Base-by-base conservation (phyloP, 2,888 invertebrate species). In the Peribatodes rhomboidaria region DNA sequence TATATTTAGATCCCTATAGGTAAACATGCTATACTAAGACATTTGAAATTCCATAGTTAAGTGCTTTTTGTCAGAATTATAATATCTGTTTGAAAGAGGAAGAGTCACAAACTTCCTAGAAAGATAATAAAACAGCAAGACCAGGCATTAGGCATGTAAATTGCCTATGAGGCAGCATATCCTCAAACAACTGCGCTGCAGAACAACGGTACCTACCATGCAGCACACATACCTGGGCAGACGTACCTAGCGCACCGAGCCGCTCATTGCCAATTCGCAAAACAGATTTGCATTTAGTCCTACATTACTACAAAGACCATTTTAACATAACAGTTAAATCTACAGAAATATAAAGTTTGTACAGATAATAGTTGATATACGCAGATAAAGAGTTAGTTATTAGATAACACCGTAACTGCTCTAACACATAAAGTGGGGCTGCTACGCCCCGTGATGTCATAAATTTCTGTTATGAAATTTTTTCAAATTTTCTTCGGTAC, bases 221-320 rank as follows among this genome's bases (percentile, higher is more conserved):
- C 68, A 69, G 61, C 64, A 62, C 55, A 58, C 56, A 71, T 35
- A 50, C 35, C 4, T 50, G 18, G 35, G 13, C 47, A 50, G 20
- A 37, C 37, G 31, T 31, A 16, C 47, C 31, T 31, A 49, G 33
- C 47, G 14, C 27, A 22, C 46, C 13, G 33, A 33, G 70, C 63
- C 37, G 69, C 60, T 67, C 58, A 75, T 75, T 69, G 68, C 66
- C 67, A 68, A 77, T 76, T 79, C 75, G 68, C 70, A 59, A 70
- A 76, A 85, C 78, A 76, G 77, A 82, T 84, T 84, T 82, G 80
- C 79, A 85, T 83, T 80, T 74, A 20, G 75, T 67, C 76, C 76
- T 74, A 80, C 78, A 73, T 76, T 74, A 63, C 7, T 49, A 10
- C 7, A 71, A 69, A 35, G 18, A 44, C 7, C 35, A 41, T 59